A percentile compares a stretch with the other conserved stretches of the same genome.
Evolutionary conservation across 2,797 vertebrate genomes (phyloP).

Genomic region (Catostomus latipinnis): DNA sequence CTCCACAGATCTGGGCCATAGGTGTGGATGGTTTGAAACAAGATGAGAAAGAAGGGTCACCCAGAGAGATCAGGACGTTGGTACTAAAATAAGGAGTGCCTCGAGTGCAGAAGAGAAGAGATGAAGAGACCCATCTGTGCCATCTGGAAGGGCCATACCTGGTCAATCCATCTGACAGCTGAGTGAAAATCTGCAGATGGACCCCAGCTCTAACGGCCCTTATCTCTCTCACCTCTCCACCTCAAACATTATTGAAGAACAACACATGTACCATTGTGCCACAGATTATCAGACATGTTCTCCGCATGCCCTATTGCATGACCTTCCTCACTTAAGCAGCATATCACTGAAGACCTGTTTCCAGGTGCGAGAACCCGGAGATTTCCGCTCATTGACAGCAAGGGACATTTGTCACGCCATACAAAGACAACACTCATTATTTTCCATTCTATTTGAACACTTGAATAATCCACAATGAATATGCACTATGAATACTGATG

Average conservation of each 20-base stretch:
- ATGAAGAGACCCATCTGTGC: constrained; percentile 49
- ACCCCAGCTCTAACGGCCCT: constrained; percentile 31
- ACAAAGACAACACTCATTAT: constrained; percentile 58
- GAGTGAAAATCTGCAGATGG: constrained; percentile 25
- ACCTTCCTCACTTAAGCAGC: constrained; percentile 33
- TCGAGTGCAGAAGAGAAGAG: constrained; percentile 17
- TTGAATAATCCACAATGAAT: constrained; percentile 67
- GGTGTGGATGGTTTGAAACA: constrained; percentile 38
- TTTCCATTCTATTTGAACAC: constrained; percentile 61
- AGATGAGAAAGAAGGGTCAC: constrained; percentile 27
- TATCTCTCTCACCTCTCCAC: constrained; percentile 47
- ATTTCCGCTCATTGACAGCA: constrained; percentile 66
- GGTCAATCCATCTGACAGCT: constrained; percentile 40
- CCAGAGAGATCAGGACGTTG: constrained; percentile 21
- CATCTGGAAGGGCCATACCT: constrained; percentile 42
- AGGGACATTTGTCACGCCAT: constrained; percentile 66
- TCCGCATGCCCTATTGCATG: constrained; percentile 45
- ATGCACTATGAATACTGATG: constrained; percentile 65
- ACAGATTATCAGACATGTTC: constrained; percentile 52
- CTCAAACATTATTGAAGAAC: constrained; percentile 11
- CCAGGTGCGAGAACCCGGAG: constrained; percentile 48
- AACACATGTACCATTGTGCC: constrained; percentile 25
- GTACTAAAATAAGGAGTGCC: constrained; percentile 48
- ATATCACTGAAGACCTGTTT: constrained; percentile 17
- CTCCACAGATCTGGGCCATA: constrained; percentile 46